A percentile compares a stretch with the other conserved stretches of the same genome.
phyloP scores from a whole-genome alignment of 2,797 vertebrate genomes.

The Poeciliopsis paucimaculata region DNA sequence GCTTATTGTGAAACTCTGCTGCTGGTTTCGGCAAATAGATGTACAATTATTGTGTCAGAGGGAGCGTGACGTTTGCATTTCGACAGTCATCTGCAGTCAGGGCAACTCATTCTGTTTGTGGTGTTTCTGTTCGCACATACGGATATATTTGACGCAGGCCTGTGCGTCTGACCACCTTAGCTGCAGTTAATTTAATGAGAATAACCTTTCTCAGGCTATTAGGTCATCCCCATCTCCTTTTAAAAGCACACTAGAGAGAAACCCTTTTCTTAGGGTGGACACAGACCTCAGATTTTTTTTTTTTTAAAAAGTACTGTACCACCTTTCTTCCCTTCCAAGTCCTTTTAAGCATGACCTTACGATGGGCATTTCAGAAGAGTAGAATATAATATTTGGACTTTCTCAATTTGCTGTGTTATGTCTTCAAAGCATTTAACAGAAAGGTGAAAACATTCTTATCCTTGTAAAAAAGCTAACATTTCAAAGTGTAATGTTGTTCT shows the following conservation, averaged over 20 bases:
- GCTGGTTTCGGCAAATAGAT: slow-evolving; percentile 13
- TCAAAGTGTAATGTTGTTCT: neutral
- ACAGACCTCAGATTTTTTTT: neutral
- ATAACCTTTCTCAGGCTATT: neutral
- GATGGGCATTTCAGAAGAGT: neutral
- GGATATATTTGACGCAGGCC: neutral
- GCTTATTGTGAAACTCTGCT: slow-evolving; percentile 20
- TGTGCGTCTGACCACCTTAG: neutral
- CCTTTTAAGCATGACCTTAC: neutral
- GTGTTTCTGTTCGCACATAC: neutral
- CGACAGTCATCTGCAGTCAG: slow-evolving; percentile 16
- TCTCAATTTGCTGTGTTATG: neutral
- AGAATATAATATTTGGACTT: neutral
- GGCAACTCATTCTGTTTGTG: neutral
- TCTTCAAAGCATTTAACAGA: neutral
- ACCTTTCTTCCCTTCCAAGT: neutral
- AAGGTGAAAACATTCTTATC: neutral
- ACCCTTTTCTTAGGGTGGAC: neutral
- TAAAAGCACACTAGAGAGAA: slow-evolving; percentile 28
- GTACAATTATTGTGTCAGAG: slow-evolving; percentile 10
- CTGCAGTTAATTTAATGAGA: neutral
- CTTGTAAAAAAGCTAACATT: neutral
- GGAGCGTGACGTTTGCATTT: slow-evolving; percentile 23
- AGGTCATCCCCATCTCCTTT: slow-evolving; percentile 24
- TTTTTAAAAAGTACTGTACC: neutral